Evolutionary conservation across 2,888 invertebrate genomes (phyloP), one percentile per base, ranked within the genome.

Genomic region (Brachycybe producta): DNA sequence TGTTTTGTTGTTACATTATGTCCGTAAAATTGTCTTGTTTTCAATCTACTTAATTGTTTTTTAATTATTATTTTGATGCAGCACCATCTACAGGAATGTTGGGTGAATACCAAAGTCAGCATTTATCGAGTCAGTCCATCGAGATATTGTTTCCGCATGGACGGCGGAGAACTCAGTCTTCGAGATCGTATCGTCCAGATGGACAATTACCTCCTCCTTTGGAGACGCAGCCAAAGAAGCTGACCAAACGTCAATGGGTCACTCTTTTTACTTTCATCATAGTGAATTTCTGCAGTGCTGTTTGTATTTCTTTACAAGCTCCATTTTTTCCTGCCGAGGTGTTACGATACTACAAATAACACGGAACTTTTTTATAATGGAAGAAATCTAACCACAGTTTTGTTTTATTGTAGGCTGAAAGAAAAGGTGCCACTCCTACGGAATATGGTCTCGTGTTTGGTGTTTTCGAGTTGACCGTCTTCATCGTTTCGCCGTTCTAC

Each of bases 391-490:
- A 23, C 13, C 21, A 3, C 3, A 23, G 38, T 41, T 30, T 7
- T 7, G 39, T 59, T 68, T 74, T 8, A n/a, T n/a, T n/a, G n/a
- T 67, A 85, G 84, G 88, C 88, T 8, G 82, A 82, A 62, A 74
- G 72, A 53, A 87, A 87, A 70, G 81, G 82, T 7, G 84, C 85
- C 19, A 73, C 80, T 15, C 80, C 84, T 0, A 78, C 84, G 8
- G 83, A 86, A 62, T 86, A 84, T 64, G 88, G 90, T 0, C 71
- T 87, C 55, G 86, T 90, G 1, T 88, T 90, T 64, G 88, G 88
- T 1, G 74, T 85, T 35, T 88, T 86, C 67, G 85, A 88, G 64
- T 69, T 88, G 51, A 77, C 83, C 21, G 84, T 86, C 48, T 86
- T 86, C 65, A 62, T 86, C 26, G 75, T 83, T 53, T 85, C 85